Evolutionary conservation across 2,888 invertebrate species (phyloP), one percentile per base, ranked within the genome.

Genomic region (Seira musarum): DNA sequence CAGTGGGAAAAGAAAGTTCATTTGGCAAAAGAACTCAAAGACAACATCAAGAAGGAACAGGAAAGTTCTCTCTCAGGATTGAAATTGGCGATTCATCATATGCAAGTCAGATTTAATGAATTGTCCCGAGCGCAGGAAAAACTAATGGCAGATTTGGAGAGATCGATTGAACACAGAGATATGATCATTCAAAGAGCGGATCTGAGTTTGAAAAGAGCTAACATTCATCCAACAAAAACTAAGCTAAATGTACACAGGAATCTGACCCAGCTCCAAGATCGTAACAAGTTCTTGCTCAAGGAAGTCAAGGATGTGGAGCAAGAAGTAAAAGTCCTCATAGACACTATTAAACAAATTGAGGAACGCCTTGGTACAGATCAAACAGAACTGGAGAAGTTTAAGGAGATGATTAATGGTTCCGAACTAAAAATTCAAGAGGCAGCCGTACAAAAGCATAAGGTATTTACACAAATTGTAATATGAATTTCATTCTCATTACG

Each of bases 1-100:
- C 92, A 93, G 35, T 96, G 96, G 95, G 94, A 95, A 88, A 93
- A 94, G 84, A 95, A 95, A 90, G 92, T 93, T 24, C 88, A 93
- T 85, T 88, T 95, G 87, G 93, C 94, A 1, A 91, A 92, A 22
- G 94, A 95, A 87, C 91, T 94, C 0, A 92, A 93, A 87, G 92
- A 91, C 85, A 92, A 91, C 87, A 91, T 94, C 67, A 91, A 92
- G 72, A 90, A 92, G 46, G 94, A 94, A 75, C 84, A 85, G 72
- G 84, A 86, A 74, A 76, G 74, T 6, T 73, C 82, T 3, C 65
- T 82, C 1, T 81, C 84, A 1, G 73, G 77, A n/a, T 70, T 87
- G 24, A 84, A 84, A 74, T 53, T 86, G 25, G 85, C 83, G 1
- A 85, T 86, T 67, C 85, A 86, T 69, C 86, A 87, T 60, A 86